Base-by-base conservation (phyloP, 1,140 invertebrate genomes). In the Elymnias hypermnestra region DNA sequence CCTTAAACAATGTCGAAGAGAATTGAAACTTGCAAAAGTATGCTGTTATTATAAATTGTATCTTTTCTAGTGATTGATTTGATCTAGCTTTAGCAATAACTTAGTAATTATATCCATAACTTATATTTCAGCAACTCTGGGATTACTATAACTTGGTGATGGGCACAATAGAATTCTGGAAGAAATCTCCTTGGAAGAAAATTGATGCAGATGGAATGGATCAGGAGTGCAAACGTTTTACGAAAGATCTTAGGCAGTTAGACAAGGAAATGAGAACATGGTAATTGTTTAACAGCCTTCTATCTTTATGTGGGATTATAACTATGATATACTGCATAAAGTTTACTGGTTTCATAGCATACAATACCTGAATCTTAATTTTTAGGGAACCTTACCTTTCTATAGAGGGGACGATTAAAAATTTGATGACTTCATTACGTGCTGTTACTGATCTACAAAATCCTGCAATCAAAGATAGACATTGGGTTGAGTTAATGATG, bases 141-240 rank as follows among this genome's bases (percentile, higher is more conserved):
- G 96, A 98, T 84, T 97, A 96, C 69, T 91, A 95, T 8, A 87
- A 91, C 49, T 90, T 97, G 7, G 92, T 98, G 2, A 88, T 89
- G 61, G 92, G 92, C 0, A 94, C 90, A 47, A 92, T 98, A 38
- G 90, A 95, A 39, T 93, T 95, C 72, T 98, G 97, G 96, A 96
- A 97, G 72, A 94, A 90, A 15, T 98, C 96, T 0, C 90, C 91
- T 0, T 98, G 97, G 97, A 94, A 94, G 66, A 94, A 95, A 63
- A 95, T 98, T 40, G 95, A 98, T 65, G 94, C 97, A 0, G 97
- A 99, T 68, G 90, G 90, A 29, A 97, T 98, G 94, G 97, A 98
- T 72, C 92, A 95, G 67, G 95, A 98, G 66, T 96, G 95, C 74
- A 98, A 98, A 73, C 93, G 94, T 57, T 94, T 97, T 71, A 91